These are phyloP conservation scores for Morinoia aosen DNA, from an alignment of 2,888 invertebrate genomes.

Conservation along the genomic window DNA sequence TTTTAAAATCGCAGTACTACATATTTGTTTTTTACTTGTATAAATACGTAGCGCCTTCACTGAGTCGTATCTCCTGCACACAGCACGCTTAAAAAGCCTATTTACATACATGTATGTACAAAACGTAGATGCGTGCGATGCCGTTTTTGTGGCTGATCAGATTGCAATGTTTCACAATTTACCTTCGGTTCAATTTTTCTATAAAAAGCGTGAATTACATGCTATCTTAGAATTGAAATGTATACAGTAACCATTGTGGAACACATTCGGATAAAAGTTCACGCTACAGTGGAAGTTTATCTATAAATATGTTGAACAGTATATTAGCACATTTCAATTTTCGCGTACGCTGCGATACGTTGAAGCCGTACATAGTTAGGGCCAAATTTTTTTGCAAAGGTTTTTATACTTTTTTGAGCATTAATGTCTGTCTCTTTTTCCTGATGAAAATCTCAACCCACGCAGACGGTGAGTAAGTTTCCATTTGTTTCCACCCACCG, in stretches of 20 bases:
- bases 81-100: no score
- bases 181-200: not conserved
- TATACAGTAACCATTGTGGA: not conserved
- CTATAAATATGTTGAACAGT: not conserved
- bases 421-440: not conserved
- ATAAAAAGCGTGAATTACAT: not conserved
- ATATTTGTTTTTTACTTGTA: no score
- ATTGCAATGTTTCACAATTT: not conserved
- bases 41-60: no score
- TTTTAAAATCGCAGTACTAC: no score
- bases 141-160: no score
- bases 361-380: not conserved
- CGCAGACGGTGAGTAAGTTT: not conserved
- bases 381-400: not conserved
- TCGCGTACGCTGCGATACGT: not conserved
- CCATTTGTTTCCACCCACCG: not conserved
- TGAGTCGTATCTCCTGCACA: no score
- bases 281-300: not conserved
- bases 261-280: not conserved
- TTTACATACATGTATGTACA: no score
- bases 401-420: not conserved
- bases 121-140: no score
- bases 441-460: not conserved
- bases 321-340: not conserved
- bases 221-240: not conserved